Percentiles rank a stretch among this genome's conserved stretches.
These are phyloP conservation scores for Heterocephalus glaber DNA, from an alignment of 2,113 vertebrate genomes.

Conservation along the genomic window DNA sequence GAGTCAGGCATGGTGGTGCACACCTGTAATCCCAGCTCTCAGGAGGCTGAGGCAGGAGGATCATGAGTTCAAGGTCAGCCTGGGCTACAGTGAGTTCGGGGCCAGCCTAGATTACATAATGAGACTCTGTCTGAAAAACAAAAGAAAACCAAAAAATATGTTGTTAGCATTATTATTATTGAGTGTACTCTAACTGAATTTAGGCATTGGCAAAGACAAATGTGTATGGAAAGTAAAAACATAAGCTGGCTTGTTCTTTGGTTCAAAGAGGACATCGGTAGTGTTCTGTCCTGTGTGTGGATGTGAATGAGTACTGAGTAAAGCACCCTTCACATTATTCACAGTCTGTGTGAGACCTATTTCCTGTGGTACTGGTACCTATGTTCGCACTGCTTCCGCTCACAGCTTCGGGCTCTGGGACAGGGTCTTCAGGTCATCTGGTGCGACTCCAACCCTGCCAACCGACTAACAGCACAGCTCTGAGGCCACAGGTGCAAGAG, in stretches of 20 bases:
- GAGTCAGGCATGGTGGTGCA: neutral
- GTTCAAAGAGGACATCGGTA: neutral
- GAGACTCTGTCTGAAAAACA: neutral
- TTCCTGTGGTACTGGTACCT: neutral
- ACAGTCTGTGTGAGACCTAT: neutral
- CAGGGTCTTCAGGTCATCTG: neutral
- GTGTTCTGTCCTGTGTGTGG: neutral
- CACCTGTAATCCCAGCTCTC: neutral
- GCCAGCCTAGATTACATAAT: neutral
- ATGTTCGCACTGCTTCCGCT: neutral
- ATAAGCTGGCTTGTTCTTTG: neutral
- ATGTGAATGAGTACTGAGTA: neutral
- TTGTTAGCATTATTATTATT: neutral
- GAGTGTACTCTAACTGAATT: neutral
- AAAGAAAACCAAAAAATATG: neutral
- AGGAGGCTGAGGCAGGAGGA: neutral
- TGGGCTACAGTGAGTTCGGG: neutral
- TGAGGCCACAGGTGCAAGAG: conserved; percentile 7
- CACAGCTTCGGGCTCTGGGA: neutral
- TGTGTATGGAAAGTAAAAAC: neutral
- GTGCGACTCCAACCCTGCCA: neutral
- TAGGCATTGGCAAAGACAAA: neutral
- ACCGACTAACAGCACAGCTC: neutral
- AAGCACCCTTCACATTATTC: neutral
- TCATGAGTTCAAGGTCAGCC: neutral